Evolutionary conservation across 2,113 vertebrate genomes (phyloP).

Genomic region (Catharus bicknelli): DNA sequence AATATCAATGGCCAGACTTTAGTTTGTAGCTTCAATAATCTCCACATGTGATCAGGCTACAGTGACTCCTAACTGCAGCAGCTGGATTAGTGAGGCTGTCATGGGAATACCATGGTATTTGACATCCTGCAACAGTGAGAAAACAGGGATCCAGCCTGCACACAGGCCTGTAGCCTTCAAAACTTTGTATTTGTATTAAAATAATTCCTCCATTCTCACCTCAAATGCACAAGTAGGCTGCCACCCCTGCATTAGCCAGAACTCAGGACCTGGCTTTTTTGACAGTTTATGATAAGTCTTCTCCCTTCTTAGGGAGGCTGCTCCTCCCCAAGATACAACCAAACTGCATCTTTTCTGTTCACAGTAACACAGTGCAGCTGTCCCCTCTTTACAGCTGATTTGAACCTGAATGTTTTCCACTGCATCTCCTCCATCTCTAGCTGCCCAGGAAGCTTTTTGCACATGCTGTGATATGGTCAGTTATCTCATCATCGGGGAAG

Average conservation of each 20-base stretch:
- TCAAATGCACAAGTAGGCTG: neutral
- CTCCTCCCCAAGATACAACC: neutral
- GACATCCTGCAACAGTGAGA: neutral
- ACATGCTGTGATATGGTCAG: rapidly evolving
- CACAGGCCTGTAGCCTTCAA: neutral
- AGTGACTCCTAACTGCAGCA: neutral
- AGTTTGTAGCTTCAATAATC: neutral
- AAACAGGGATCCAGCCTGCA: neutral
- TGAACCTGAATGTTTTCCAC: neutral
- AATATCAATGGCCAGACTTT: neutral
- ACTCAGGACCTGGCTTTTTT: neutral
- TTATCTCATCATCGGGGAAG: neutral
- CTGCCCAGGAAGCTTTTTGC: neutral
- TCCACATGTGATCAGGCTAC: neutral
- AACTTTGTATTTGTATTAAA: neutral
- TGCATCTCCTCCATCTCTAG: neutral
- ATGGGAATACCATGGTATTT: rapidly evolving
- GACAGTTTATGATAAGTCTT: neutral
- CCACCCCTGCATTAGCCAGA: neutral
- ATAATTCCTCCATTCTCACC: neutral
- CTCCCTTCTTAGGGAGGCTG: neutral
- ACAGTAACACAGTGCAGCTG: neutral
- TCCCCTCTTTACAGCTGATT: neutral
- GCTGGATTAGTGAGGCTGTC: neutral
- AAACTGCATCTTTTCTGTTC: neutral